Conservation (phyloP, 1,140 invertebrate species). For the Drosophila erecta region DNA sequence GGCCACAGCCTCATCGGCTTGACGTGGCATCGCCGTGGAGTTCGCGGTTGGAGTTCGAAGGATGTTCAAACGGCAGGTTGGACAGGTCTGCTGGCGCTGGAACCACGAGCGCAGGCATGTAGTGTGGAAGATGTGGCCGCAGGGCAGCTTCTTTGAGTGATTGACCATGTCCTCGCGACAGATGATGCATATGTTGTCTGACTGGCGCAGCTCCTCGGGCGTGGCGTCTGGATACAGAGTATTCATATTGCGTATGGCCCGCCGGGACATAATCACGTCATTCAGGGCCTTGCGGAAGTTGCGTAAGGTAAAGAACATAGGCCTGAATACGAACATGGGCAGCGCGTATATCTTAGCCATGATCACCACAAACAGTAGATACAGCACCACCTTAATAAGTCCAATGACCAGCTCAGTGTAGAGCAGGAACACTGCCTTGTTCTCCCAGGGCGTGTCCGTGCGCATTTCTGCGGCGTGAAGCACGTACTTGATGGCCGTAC, state of each 20-base stretch:
- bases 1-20: slow-evolving; percentile 79
- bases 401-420: slow-evolving; percentile 99
- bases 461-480: slow-evolving; percentile 97
- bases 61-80: slow-evolving; percentile 98
- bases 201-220: slow-evolving; percentile 94
- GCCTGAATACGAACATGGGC: slow-evolving; percentile 98
- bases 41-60: slow-evolving; percentile 88
- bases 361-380: slow-evolving; percentile 96
- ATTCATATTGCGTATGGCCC: slow-evolving; percentile 99
- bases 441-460: slow-evolving; percentile 99
- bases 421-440: slow-evolving; percentile 98
- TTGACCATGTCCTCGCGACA: slow-evolving; percentile 89
- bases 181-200: slow-evolving; percentile 99
- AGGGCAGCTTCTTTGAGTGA: slow-evolving; percentile 98
- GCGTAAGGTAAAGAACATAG: slow-evolving; percentile 99
- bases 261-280: slow-evolving; percentile 98
- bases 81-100: slow-evolving; percentile 99
- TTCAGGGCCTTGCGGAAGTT: slow-evolving; percentile 99
- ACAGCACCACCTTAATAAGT: slow-evolving; percentile 94
- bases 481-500: slow-evolving; percentile 97
- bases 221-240: slow-evolving; percentile 98
- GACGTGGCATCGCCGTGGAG: slow-evolving; percentile 82
- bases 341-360: slow-evolving; percentile 99
- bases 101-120: slow-evolving; percentile 99
- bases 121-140: slow-evolving; percentile 99